phyloP scores from a whole-genome alignment of 2,888 invertebrate species.

The Trimorus sp. region DNA sequence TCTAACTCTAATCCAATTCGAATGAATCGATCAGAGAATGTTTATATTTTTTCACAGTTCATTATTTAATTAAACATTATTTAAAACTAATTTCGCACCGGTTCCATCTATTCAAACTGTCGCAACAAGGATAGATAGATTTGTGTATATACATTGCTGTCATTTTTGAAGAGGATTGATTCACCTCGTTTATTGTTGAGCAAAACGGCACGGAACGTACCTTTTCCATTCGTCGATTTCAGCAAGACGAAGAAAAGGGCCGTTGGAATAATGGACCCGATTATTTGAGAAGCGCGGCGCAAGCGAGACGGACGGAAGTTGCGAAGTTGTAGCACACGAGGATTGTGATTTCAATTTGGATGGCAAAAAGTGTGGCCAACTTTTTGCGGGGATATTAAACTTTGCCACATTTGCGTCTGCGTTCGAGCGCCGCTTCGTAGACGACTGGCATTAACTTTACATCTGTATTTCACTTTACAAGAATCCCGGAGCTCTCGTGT shows the following conservation, averaged over 20 bases:
- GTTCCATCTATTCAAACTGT: too few species aligned
- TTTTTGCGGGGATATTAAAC: constrained; percentile 55
- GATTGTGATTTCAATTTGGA: constrained; percentile 65
- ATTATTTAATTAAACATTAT: too few species aligned
- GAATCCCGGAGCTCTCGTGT: neutral
- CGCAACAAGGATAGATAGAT: too few species aligned
- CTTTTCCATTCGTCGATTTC: neutral
- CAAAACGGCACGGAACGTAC: too few species aligned
- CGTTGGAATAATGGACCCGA: constrained; percentile 37
- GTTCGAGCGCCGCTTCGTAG: constrained; percentile 44
- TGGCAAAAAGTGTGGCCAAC: constrained; percentile 52
- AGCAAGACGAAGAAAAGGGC: neutral
- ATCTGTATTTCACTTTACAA: constrained; percentile 43
- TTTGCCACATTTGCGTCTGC: constrained; percentile 50
- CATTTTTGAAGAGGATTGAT: too few species aligned
- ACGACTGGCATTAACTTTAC: constrained; percentile 47
- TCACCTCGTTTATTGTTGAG: too few species aligned
- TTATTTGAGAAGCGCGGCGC: constrained; percentile 43
- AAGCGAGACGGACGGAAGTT: constrained; percentile 33
- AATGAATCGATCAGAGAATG: too few species aligned
- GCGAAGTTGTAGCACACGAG: constrained; percentile 56
- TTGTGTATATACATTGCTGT: too few species aligned
- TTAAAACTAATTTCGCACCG: too few species aligned
- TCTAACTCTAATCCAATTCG: too few species aligned
- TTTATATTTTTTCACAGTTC: too few species aligned